Conservation (phyloP, 2,113 vertebrate genomes). For the Osmerus mordax region DNA sequence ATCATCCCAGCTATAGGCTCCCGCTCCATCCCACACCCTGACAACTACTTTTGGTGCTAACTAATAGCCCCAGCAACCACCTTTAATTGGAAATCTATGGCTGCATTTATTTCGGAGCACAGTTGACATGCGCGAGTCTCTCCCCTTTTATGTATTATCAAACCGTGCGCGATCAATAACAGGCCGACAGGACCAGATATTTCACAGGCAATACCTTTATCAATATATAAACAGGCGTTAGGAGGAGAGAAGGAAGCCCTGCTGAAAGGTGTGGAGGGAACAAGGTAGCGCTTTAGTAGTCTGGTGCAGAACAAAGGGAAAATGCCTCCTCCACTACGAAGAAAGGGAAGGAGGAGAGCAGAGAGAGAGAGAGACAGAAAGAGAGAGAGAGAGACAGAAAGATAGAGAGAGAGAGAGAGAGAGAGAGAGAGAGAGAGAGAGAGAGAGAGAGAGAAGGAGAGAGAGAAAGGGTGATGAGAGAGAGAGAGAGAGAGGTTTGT, state of each 20-base stretch:
- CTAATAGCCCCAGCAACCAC: conserved; percentile 64
- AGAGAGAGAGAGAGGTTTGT: no score
- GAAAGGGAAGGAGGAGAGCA: neutral
- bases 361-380: neutral
- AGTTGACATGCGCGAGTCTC: conserved; percentile 62
- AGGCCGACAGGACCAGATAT: conserved; percentile 49
- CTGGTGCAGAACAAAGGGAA: neutral
- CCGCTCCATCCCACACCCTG: conserved; percentile 51
- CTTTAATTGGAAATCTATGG: conserved; percentile 78
- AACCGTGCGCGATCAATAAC: conserved; percentile 58
- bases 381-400: no score
- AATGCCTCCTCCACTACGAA: neutral
- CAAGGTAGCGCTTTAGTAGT: neutral
- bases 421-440: no score
- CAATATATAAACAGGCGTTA: conserved; percentile 47
- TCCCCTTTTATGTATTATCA: conserved; percentile 65
- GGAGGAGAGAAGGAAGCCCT: neutral
- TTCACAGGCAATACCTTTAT: conserved; percentile 61
- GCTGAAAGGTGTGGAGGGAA: neutral
- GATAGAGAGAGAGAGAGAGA: no score
- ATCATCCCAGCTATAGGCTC: conserved; percentile 51
- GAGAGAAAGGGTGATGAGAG: no score
- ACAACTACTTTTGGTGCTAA: conserved; percentile 70
- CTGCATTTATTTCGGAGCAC: conserved; percentile 68
- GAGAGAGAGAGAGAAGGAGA: no score